phyloP scores from a whole-genome alignment of 2,113 vertebrate genomes.

The Enhydra lutris region DNA sequence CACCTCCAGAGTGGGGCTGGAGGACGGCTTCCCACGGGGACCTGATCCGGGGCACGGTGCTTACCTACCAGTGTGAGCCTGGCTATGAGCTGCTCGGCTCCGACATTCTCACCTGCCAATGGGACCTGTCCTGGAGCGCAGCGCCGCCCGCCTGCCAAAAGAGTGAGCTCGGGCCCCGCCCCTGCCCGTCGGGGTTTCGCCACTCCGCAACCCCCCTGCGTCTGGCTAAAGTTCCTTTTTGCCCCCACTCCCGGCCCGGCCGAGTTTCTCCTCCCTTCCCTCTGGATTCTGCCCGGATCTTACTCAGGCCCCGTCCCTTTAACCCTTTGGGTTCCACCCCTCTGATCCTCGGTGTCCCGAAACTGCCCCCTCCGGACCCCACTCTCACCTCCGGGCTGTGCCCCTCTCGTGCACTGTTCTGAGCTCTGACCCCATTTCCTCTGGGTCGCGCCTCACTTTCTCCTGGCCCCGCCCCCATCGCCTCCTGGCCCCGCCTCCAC shows the following conservation, averaged over 20 bases:
- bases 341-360: background rate
- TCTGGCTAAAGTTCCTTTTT: background rate
- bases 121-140: constrained; percentile 95
- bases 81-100: constrained; percentile 94
- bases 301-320: background rate
- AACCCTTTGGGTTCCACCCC: background rate
- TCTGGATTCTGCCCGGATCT: background rate
- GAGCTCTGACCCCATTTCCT: background rate
- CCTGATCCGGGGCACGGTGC: constrained; percentile 91
- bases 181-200: background rate
- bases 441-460: background rate
- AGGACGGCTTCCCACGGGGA: constrained; percentile 91
- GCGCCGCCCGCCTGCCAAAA: constrained; percentile 92
- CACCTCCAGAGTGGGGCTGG: constrained; percentile 92
- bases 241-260: background rate
- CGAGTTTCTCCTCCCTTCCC: background rate
- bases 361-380: background rate
- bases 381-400: background rate
- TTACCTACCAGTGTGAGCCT: constrained; percentile 94
- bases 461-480: background rate
- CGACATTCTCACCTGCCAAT: constrained; percentile 95
- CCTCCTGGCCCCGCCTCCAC: background rate
- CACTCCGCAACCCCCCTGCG: background rate
- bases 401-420: background rate
- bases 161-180: constrained; percentile 79